Conservation (phyloP, 2,888 invertebrate genomes). For the Diplazon laetatorius region DNA sequence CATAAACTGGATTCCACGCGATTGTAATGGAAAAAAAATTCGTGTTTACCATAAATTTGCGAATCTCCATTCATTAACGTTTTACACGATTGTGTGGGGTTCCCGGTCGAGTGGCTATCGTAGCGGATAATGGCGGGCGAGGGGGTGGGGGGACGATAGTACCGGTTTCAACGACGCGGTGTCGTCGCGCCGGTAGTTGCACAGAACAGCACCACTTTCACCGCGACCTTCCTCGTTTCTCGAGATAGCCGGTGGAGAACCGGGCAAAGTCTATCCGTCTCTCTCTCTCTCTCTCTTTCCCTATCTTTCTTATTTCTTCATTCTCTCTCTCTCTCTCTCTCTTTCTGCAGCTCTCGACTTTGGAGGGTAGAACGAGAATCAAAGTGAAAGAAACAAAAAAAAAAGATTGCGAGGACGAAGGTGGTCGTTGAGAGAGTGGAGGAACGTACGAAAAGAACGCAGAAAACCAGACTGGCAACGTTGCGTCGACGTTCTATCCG, state of each 20-base stretch:
- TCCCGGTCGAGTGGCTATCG: neutral
- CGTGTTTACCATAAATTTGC: constrained; percentile 45
- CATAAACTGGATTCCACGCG: constrained; percentile 34
- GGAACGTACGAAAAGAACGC: constrained; percentile 12
- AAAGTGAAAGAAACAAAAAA: constrained; percentile 19
- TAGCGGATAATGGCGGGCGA: constrained; percentile 27
- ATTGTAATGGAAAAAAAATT: no score
- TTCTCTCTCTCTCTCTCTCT: constrained; percentile 1
- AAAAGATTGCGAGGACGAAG: constrained; percentile 22
- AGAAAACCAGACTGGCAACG: constrained; percentile 35
- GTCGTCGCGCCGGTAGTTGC: neutral
- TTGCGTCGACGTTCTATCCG: constrained; percentile 32
- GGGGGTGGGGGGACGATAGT: no score
- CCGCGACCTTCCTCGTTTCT: constrained; percentile 61
- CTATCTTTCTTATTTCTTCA: neutral
- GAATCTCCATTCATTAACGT: constrained; percentile 49
- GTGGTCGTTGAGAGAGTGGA: constrained; percentile 23
- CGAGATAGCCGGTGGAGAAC: constrained; percentile 35
- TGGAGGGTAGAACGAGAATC: constrained; percentile 25
- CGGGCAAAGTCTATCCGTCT: constrained; percentile 23
- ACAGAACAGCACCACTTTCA: constrained; percentile 57
- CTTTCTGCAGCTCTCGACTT: neutral
- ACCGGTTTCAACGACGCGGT: constrained; percentile 30
- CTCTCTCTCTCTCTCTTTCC: constrained; percentile 1
- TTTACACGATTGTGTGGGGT: constrained; percentile 2